phyloP scores from a whole-genome alignment of 2,888 invertebrate genomes.

The Mythimna loreyi region DNA sequence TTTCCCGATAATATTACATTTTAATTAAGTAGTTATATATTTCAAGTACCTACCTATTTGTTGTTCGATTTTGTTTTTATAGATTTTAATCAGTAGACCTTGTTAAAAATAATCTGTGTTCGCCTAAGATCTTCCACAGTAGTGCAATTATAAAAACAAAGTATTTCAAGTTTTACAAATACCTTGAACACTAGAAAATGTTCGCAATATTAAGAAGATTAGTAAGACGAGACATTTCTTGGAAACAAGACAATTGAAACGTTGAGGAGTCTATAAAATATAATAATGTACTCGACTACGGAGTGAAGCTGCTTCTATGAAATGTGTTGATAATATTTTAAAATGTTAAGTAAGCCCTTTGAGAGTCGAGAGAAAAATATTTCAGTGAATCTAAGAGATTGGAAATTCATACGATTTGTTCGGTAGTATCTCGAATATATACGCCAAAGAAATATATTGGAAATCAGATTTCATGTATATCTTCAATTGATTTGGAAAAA shows the following conservation, averaged over 20 bases:
- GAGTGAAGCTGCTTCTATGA: slow-evolving; percentile 23
- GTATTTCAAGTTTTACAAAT: slow-evolving; percentile 18
- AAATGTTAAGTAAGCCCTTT: slow-evolving; percentile 48
- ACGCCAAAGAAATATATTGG: slow-evolving; percentile 46
- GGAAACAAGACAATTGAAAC: slow-evolving; percentile 43
- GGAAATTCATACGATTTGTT: slow-evolving; percentile 52
- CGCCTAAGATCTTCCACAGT: background rate
- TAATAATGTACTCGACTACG: slow-evolving; percentile 17
- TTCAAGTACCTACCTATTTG: background rate
- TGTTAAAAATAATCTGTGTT: background rate
- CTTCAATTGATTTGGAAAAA: slow-evolving; percentile 52
- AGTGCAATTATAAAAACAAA: slow-evolving; percentile 21
- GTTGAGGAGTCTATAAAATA: slow-evolving; percentile 22
- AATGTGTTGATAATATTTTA: slow-evolving; percentile 58
- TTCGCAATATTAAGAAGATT: slow-evolving; percentile 41
- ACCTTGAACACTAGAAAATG: slow-evolving; percentile 20
- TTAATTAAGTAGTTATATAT: background rate
- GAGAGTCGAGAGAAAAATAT: slow-evolving; percentile 52
- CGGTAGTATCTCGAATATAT: slow-evolving; percentile 18
- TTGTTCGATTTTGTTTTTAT: background rate
- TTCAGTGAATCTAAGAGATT: slow-evolving; percentile 53
- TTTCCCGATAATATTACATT: background rate
- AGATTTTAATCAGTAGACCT: background rate
- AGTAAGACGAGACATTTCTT: slow-evolving; percentile 36
- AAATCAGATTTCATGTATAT: slow-evolving; percentile 51